phyloP scores from a whole-genome alignment of 2,113 vertebrate genomes.

The Gobius niger region DNA sequence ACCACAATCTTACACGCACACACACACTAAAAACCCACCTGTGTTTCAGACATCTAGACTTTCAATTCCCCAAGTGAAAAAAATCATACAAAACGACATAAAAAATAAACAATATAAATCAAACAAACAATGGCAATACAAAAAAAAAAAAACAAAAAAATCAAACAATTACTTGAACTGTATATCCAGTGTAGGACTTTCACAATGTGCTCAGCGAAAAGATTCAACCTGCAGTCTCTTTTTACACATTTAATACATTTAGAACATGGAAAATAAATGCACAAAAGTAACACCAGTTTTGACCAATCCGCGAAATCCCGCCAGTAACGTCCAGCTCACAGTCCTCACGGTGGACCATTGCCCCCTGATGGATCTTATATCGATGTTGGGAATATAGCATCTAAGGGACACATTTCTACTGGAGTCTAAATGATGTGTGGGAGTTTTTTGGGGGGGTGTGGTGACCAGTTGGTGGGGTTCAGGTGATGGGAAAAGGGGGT shows the following conservation, averaged over 20 bases:
- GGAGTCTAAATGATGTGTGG: slow-evolving; percentile 54
- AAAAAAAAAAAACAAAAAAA: background rate
- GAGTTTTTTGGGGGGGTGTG: background rate
- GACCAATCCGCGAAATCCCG: slow-evolving; percentile 54
- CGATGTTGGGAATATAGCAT: slow-evolving; percentile 57
- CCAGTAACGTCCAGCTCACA: slow-evolving; percentile 50
- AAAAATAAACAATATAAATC: slow-evolving; percentile 39
- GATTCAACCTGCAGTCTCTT: slow-evolving; percentile 67
- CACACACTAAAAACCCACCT: slow-evolving; percentile 41
- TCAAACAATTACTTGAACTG: slow-evolving; percentile 35
- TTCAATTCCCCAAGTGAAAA: slow-evolving; percentile 42
- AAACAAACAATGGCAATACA: slow-evolving; percentile 48
- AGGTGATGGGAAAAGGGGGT: slow-evolving; percentile 32
- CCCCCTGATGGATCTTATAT: slow-evolving; percentile 52
- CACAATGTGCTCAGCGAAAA: slow-evolving; percentile 73
- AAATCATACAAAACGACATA: slow-evolving; percentile 61
- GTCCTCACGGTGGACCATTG: slow-evolving; percentile 58
- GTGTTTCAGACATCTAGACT: slow-evolving; percentile 45
- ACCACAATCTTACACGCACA: slow-evolving; percentile 47
- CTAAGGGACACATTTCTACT: slow-evolving; percentile 54
- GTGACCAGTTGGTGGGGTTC: slow-evolving; percentile 43
- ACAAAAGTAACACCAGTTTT: slow-evolving; percentile 71
- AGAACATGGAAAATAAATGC: slow-evolving; percentile 67
- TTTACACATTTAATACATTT: slow-evolving; percentile 79
- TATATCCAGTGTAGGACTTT: slow-evolving; percentile 84